Evolutionary conservation across 2,797 vertebrate genomes (phyloP).

Genomic region (Anolis apletophallus): DNA sequence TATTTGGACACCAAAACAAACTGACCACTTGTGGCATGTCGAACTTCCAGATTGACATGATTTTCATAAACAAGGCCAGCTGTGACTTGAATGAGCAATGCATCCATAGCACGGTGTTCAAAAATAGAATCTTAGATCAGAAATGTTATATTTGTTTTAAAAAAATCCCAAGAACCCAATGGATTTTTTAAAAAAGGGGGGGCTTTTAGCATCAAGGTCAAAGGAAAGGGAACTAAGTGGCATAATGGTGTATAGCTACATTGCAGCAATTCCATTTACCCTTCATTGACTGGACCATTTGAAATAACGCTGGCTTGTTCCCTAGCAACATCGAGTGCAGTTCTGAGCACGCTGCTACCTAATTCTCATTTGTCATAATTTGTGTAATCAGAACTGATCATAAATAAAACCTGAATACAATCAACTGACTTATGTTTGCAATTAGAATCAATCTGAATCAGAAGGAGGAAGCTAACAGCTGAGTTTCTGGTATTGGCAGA

Average conservation of each 20-base stretch:
- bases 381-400: slow-evolving; percentile 79
- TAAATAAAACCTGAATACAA: slow-evolving; percentile 79
- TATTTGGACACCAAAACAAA: background rate
- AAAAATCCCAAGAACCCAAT: background rate
- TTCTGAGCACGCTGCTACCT: slow-evolving; percentile 70
- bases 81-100: slow-evolving; percentile 7
- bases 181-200: slow-evolving; percentile 20
- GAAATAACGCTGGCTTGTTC: slow-evolving; percentile 74
- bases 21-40: background rate
- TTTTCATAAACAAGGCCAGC: background rate
- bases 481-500: slow-evolving; percentile 53
- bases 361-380: slow-evolving; percentile 81
- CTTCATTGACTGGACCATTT: slow-evolving; percentile 59
- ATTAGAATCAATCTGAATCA: slow-evolving; percentile 79
- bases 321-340: slow-evolving; percentile 79
- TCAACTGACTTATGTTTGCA: slow-evolving; percentile 76
- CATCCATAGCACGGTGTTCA: background rate
- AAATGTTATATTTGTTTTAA: slow-evolving; percentile 6
- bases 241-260: slow-evolving; percentile 34
- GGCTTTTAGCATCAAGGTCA: slow-evolving; percentile 50
- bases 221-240: slow-evolving; percentile 40
- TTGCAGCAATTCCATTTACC: slow-evolving; percentile 37
- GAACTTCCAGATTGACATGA: slow-evolving; percentile 23
- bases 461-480: slow-evolving; percentile 65
- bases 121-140: background rate